These are phyloP conservation scores for Rhagonycha lutea DNA, from an alignment of 2,888 invertebrate species.

Conservation along the genomic window DNA sequence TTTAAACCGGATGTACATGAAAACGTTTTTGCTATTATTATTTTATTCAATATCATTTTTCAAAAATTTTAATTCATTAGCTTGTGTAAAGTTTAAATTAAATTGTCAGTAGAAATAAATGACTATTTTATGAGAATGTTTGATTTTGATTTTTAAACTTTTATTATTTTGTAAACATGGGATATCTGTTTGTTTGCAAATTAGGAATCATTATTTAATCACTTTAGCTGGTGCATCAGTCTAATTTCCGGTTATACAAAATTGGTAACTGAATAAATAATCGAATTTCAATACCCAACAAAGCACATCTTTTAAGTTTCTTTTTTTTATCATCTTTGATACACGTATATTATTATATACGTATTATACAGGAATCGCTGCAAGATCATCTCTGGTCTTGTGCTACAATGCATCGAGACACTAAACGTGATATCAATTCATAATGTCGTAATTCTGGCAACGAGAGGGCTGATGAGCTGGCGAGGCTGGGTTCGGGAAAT, in stretches of 20 bases:
- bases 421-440: too few species aligned
- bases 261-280: slow-evolving; percentile 33
- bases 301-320: neutral
- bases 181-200: neutral
- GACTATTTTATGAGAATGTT: neutral
- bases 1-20: neutral
- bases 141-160: neutral
- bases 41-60: neutral
- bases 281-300: neutral
- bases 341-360: too few species aligned
- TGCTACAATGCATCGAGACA: too few species aligned
- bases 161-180: neutral
- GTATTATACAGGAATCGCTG: too few species aligned
- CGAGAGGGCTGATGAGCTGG: too few species aligned
- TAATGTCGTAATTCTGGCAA: too few species aligned
- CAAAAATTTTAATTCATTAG: neutral
- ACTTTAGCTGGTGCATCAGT: slow-evolving; percentile 45
- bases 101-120: neutral
- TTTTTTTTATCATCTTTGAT: neutral
- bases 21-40: neutral
- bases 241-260: slow-evolving; percentile 47
- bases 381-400: too few species aligned
- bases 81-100: neutral
- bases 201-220: slow-evolving; percentile 32
- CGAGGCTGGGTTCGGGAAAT: too few species aligned